Percentiles rank a stretch among this genome's conserved stretches.
Conservation (phyloP, 2,888 invertebrate genomes). For the Epicampocera succincta region DNA sequence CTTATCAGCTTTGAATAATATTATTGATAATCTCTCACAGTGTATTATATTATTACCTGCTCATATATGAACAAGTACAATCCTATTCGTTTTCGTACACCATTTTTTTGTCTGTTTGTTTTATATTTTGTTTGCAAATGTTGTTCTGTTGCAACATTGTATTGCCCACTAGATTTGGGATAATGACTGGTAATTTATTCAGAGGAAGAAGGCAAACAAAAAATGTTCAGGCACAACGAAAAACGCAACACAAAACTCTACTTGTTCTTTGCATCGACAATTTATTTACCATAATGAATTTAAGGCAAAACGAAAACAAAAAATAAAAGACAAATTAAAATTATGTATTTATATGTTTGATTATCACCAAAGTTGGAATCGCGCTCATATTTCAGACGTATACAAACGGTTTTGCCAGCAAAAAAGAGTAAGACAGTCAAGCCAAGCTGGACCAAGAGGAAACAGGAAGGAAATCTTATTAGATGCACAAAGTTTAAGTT, state of each 20-base stretch:
- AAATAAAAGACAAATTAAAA: slow-evolving; percentile 49
- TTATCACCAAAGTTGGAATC: slow-evolving; percentile 19
- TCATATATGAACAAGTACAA: slow-evolving; percentile 37
- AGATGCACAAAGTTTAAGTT: neutral
- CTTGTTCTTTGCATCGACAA: slow-evolving; percentile 27
- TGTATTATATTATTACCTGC: slow-evolving; percentile 26
- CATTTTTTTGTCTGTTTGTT: neutral
- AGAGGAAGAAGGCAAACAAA: slow-evolving; percentile 9
- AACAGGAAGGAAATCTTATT: neutral
- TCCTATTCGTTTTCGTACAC: slow-evolving; percentile 17
- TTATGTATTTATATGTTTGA: slow-evolving; percentile 40
- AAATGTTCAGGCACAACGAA: slow-evolving; percentile 3
- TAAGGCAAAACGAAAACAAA: slow-evolving; percentile 20
- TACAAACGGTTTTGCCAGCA: neutral
- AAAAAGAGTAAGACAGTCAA: too few relatives aligned
- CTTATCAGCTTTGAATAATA: too few relatives aligned
- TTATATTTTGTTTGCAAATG: slow-evolving; percentile 4
- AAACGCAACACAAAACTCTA: neutral
- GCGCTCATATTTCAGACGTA: neutral
- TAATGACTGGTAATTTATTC: slow-evolving; percentile 62
- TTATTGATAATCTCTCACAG: neutral
- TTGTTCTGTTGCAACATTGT: slow-evolving; percentile 63
- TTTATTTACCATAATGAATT: slow-evolving; percentile 30
- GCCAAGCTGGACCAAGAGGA: neutral
- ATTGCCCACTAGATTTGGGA: slow-evolving; percentile 57